A percentile compares a stretch with the other conserved stretches of the same genome.
phyloP scores from a whole-genome alignment of 2,888 invertebrate genomes.

The Ethmia dodecea region DNA sequence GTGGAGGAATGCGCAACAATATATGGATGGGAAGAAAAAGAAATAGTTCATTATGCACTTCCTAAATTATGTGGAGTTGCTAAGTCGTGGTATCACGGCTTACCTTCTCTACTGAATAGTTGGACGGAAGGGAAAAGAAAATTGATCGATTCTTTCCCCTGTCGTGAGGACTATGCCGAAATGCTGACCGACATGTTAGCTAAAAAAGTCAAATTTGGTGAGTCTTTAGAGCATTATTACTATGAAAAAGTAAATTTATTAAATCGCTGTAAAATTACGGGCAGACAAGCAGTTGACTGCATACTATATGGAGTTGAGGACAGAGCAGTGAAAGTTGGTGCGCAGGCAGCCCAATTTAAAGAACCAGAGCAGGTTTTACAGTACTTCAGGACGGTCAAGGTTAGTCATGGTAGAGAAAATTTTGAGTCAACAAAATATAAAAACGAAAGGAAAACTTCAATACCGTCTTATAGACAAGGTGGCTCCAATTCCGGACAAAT shows the following conservation, averaged over 20 bases:
- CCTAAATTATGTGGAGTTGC: background rate
- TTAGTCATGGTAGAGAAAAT: background rate
- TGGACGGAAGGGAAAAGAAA: slow-evolving; percentile 1
- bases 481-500: background rate
- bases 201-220: slow-evolving; percentile 1
- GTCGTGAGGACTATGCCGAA: background rate
- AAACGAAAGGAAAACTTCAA: background rate
- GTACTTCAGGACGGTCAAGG: slow-evolving; percentile 2
- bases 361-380: background rate
- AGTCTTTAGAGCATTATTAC: slow-evolving; percentile 3
- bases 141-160: background rate
- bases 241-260: slow-evolving; percentile 1
- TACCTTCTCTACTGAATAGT: slow-evolving; percentile 1
- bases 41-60: background rate
- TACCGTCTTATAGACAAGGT: background rate
- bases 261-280: background rate
- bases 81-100: slow-evolving; percentile 1
- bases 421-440: background rate
- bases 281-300: slow-evolving; percentile 1
- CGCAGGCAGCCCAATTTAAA: background rate
- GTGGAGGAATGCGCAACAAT: too few species aligned
- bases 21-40: background rate
- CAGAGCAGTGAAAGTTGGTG: background rate
- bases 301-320: slow-evolving; percentile 1
- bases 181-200: background rate